These are phyloP conservation scores for Caenorhabditis uteleia DNA, from an alignment of 2,888 invertebrate genomes.

Conservation along the genomic window DNA sequence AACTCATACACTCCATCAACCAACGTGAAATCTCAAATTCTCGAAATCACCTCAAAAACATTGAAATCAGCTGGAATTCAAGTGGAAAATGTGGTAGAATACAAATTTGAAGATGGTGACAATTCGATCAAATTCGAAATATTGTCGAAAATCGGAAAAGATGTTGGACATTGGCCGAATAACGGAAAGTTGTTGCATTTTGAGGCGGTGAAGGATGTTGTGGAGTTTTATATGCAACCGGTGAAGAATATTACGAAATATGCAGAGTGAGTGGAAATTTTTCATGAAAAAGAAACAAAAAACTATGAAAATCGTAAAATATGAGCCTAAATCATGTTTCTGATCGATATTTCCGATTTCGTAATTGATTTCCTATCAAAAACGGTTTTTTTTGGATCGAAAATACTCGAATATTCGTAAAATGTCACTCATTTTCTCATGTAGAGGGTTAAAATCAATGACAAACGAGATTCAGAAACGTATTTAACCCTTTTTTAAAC, in stretches of 20 bases:
- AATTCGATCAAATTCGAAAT: constrained; percentile 33
- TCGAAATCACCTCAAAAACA: constrained; percentile 9
- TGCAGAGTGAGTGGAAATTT: constrained; percentile 32
- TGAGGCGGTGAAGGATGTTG: constrained; percentile 53
- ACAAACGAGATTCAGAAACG: too few relatives aligned
- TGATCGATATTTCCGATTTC: too few relatives aligned
- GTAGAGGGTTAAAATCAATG: too few relatives aligned
- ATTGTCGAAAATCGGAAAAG: constrained; percentile 19
- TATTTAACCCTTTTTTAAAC: too few relatives aligned
- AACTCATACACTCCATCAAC: constrained; percentile 44
- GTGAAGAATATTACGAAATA: constrained; percentile 60
- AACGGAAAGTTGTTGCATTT: constrained; percentile 59
- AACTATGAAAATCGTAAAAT: not conserved
- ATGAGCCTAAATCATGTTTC: not conserved
- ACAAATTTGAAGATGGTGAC: constrained; percentile 22
- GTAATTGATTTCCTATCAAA: too few relatives aligned
- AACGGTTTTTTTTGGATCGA: too few relatives aligned
- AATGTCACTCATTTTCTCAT: too few relatives aligned
- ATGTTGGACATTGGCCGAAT: constrained; percentile 47
- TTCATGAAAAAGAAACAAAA: not conserved
- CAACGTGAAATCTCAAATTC: constrained; percentile 23
- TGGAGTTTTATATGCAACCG: constrained; percentile 60
- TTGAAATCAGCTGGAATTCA: constrained; percentile 9
- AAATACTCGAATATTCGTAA: too few relatives aligned
- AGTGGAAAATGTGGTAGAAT: constrained; percentile 12